Base-by-base conservation (phyloP, 2,797 vertebrate species). In the Danionella dracula region DNA sequence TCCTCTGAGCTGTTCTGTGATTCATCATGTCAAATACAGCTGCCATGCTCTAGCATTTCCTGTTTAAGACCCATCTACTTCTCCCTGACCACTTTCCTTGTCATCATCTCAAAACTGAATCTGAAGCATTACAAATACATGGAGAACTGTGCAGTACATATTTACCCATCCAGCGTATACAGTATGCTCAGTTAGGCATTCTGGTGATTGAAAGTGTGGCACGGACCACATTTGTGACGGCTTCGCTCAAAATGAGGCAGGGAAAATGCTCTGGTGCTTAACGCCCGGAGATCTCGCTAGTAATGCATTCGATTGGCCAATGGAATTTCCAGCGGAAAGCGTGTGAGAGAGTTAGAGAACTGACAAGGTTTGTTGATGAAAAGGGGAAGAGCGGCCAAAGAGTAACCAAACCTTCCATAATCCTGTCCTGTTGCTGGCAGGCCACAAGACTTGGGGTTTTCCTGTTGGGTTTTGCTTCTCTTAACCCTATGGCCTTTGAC, bases 71-170 rank as follows among this genome's bases (percentile, higher is more conserved):
- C 6, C 19, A 59, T 51, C 29, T 4, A 34, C 3, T 32, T 20
- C 70, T 29, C 31, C 48, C 16, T 31, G 37, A 11, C 4, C 51
- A 13, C 45, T 29, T 38, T 37, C 50, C 19, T 21, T 44, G 21
- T 49, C 68, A 57, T 17, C 17, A 50, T 42, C 46, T 46, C 54
- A 67, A 62, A 46, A 55, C 58, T 71, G 40, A 32, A 38, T 35
- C 65, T 68, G 65, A 75, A 65, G 65, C 67, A 75, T 75, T 71
- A 75, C 68, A 75, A 64, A 75, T 75, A 75, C 11, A 5, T 35
- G 13, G 21, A 32, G 42, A 50, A 61, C 51, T n/a, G 11, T 57
- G 44, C 37, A 16, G 62, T 59, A 60, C 29, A 17, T 68, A 35
- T 66, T 64, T 51, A 55, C 29, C 35, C 35, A 23, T 54, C 27